Percentiles rank a stretch among this genome's conserved stretches.
Conservation (phyloP, 1,140 invertebrate genomes). For the Drosophila ercepeae region DNA sequence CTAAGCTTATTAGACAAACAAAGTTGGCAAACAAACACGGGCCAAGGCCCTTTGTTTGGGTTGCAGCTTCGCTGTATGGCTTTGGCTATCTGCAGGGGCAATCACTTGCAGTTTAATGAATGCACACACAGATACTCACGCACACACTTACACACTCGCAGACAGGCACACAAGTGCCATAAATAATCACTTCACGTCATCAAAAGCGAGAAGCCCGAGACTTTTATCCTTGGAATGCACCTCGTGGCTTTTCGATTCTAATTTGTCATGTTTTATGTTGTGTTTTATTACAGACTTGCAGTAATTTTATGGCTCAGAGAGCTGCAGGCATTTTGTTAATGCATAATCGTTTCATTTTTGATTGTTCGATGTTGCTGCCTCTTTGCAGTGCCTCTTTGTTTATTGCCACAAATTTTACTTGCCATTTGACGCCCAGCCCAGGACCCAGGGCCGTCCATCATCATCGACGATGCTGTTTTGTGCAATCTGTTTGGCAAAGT, state of each 20-base stretch:
- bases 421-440: constrained; percentile 55
- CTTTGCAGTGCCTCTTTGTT: constrained; percentile 51
- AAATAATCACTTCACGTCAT: constrained; percentile 67
- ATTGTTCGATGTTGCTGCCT: constrained; percentile 36
- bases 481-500: constrained; percentile 63
- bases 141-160: constrained; percentile 11
- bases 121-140: constrained; percentile 33
- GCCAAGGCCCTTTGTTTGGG: constrained; percentile 43
- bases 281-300: constrained; percentile 6
- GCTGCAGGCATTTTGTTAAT: constrained; percentile 43
- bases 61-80: constrained; percentile 37
- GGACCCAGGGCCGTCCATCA: constrained; percentile 65
- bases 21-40: constrained; percentile 23
- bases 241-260: constrained; percentile 32
- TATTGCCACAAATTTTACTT: constrained; percentile 70
- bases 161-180: constrained; percentile 68
- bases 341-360: constrained; percentile 17
- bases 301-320: background rate
- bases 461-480: constrained; percentile 47
- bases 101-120: constrained; percentile 72
- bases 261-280: constrained; percentile 7
- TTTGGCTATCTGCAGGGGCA: constrained; percentile 60
- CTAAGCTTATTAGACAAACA: constrained; percentile 62
- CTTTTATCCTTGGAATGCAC: constrained; percentile 3
- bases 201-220: constrained; percentile 26